Evolutionary conservation across 2,797 vertebrate genomes (phyloP).

Genomic region (Micrastur ruficollis): DNA sequence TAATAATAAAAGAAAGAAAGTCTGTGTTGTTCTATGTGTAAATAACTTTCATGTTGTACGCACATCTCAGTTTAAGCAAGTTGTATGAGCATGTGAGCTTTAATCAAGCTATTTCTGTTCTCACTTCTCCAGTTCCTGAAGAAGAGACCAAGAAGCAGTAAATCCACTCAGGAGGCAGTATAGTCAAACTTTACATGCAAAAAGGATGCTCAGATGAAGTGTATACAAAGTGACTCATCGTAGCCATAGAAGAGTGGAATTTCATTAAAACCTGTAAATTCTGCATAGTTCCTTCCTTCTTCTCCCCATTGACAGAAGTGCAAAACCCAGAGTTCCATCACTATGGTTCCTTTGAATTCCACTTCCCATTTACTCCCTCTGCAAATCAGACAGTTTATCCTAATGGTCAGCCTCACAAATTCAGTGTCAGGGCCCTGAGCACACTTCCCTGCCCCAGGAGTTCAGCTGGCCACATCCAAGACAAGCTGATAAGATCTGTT

Average conservation of each 20-base stretch:
- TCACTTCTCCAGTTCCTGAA: neutral
- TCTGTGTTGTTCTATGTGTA: neutral
- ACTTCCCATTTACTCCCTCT: neutral
- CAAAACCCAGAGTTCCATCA: neutral
- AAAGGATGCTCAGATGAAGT: neutral
- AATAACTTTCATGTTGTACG: neutral
- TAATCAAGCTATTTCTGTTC: neutral
- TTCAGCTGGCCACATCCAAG: neutral
- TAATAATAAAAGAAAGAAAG: neutral
- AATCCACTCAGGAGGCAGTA: neutral
- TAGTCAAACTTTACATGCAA: neutral
- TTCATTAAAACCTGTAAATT: neutral
- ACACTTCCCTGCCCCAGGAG: too few species aligned
- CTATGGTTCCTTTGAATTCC: neutral
- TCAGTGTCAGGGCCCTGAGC: neutral
- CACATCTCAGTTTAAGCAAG: neutral
- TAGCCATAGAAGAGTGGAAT: neutral
- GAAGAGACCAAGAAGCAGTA: neutral
- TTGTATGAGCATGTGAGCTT: neutral
- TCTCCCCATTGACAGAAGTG: neutral
- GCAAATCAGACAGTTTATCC: neutral
- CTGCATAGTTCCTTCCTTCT: neutral
- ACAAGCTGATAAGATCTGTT: neutral
- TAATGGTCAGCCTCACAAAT: neutral
- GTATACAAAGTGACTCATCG: neutral